These are phyloP conservation scores for Microcebus tavaratra DNA, from an alignment of 2,113 vertebrate genomes.

Conservation along the genomic window DNA sequence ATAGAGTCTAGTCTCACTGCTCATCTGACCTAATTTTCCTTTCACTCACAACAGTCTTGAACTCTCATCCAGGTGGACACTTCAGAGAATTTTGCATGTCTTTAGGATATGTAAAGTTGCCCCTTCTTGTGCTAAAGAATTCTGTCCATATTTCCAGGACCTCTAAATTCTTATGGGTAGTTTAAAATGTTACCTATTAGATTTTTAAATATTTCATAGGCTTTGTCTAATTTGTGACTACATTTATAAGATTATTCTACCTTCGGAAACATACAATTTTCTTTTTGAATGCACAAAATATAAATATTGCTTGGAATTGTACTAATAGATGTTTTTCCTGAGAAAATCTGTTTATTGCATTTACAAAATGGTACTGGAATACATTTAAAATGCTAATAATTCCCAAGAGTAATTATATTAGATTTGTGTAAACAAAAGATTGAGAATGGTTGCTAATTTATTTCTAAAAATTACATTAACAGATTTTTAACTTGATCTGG, in stretches of 20 bases:
- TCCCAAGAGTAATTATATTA: background rate
- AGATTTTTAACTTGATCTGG: slow-evolving; percentile 5
- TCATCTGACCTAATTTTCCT: background rate
- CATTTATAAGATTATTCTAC: background rate
- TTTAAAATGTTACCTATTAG: background rate
- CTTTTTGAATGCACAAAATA: background rate
- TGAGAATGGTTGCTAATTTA: background rate
- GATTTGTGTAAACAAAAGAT: background rate
- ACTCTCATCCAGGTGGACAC: background rate
- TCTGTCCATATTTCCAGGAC: background rate
- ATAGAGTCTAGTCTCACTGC: background rate
- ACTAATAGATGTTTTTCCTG: background rate
- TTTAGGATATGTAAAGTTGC: background rate
- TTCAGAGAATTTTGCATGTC: background rate
- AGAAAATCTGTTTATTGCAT: background rate
- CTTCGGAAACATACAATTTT: background rate
- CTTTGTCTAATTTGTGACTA: background rate
- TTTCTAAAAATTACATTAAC: background rate
- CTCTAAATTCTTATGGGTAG: background rate
- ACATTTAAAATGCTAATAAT: slow-evolving; percentile 2
- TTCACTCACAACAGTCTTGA: background rate
- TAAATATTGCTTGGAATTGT: background rate
- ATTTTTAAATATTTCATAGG: background rate
- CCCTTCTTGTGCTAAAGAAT: background rate
- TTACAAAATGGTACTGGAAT: slow-evolving; percentile 1